These are phyloP conservation scores for Eurytemora carolleeae DNA, from an alignment of 1,140 invertebrate species.

Conservation along the genomic window DNA sequence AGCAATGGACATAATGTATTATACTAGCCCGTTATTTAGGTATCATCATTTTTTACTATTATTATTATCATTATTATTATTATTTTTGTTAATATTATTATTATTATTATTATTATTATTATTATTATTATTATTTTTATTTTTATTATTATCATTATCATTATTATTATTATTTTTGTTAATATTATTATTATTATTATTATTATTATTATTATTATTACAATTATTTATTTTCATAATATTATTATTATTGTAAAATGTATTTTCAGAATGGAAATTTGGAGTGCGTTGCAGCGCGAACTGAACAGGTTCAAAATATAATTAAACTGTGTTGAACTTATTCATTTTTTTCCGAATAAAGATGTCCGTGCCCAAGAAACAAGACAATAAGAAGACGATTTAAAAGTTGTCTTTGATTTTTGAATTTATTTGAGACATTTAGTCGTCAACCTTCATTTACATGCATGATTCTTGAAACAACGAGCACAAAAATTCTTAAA, in stretches of 20 bases:
- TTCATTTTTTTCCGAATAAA: no score
- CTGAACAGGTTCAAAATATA: conserved; percentile 43
- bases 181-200: not conserved
- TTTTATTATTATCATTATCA: not conserved
- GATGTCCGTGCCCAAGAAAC: no score
- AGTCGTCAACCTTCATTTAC: no score
- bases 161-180: not conserved
- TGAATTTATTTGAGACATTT: no score
- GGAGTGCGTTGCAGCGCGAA: conserved; percentile 41
- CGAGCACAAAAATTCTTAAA: no score
- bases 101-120: no score
- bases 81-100: not conserved
- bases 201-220: not conserved
- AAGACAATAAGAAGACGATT: no score
- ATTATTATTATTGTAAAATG: not conserved
- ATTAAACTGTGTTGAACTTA: no score
- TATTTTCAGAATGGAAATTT: conserved; percentile 30
- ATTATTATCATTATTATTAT: not conserved
- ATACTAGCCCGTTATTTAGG: conserved; percentile 54
- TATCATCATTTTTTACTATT: conserved; percentile 21
- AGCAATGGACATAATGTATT: conserved; percentile 62
- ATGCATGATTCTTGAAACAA: no score
- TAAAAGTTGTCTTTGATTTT: no score
- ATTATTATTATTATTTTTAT: no score
- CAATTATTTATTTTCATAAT: not conserved